These are phyloP conservation scores for Lota lota DNA, from an alignment of 2,113 vertebrate species.

Conservation along the genomic window DNA sequence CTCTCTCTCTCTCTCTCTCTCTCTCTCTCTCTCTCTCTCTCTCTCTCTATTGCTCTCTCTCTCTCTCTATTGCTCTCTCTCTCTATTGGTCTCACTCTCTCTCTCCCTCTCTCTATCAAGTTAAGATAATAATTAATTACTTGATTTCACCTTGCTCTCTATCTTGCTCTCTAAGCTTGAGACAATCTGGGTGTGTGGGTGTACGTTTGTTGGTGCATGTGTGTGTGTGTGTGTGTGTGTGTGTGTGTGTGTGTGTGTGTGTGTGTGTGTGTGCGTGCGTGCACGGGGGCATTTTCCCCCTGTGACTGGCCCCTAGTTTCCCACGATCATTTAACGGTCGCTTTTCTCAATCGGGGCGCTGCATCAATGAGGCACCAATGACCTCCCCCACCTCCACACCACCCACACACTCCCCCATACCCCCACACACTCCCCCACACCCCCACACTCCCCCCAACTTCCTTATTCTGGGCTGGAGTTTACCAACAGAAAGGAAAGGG, in stretches of 20 bases:
- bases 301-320: slow-evolving; percentile 24
- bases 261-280: slow-evolving; percentile 4
- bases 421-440: too few species aligned
- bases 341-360: slow-evolving; percentile 18
- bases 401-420: too few species aligned
- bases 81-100: background rate
- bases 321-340: slow-evolving; percentile 36
- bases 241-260: slow-evolving; percentile 3
- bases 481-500: too few species aligned
- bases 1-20: background rate
- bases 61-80: background rate
- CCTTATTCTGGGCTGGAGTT: too few species aligned
- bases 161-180: background rate
- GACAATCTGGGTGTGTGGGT: background rate
- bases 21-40: background rate
- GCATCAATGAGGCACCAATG: background rate
- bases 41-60: background rate
- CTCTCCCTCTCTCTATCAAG: background rate
- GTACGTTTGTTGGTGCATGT: background rate
- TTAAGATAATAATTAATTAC: background rate
- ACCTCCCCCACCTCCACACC: background rate
- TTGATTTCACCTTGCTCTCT: background rate
- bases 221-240: background rate
- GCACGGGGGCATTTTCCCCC: background rate
- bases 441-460: too few species aligned